Percentiles rank a stretch among this genome's conserved stretches.
Evolutionary conservation across 1,140 invertebrate genomes (phyloP).

Genomic region (Drosophila sturtevanti): DNA sequence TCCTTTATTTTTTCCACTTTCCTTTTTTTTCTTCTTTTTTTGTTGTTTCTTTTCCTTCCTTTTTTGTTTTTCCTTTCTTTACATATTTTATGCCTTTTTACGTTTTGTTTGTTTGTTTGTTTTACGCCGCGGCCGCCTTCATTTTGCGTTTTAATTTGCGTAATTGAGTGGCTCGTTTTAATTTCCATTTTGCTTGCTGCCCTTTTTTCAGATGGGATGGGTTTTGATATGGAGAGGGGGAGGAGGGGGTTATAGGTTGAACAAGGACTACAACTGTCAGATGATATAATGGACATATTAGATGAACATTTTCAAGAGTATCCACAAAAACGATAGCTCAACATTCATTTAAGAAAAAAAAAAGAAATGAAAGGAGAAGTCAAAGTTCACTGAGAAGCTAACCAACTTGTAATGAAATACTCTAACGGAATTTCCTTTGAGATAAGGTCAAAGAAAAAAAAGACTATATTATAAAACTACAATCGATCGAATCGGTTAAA

Average conservation of each 20-base stretch:
- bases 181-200: constrained; percentile 51
- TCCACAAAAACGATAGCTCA: not conserved
- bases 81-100: constrained; percentile 36
- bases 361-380: no score
- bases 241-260: not conserved
- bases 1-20: constrained; percentile 27
- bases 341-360: no score
- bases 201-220: not conserved
- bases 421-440: no score
- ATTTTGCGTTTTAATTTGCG: constrained; percentile 77
- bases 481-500: no score
- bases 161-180: constrained; percentile 80
- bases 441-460: no score
- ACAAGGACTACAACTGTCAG: not conserved
- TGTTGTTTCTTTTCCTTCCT: constrained; percentile 13
- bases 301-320: not conserved
- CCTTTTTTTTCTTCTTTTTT: constrained; percentile 22
- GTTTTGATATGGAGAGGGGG: not conserved
- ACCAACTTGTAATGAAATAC: no score
- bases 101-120: constrained; percentile 40
- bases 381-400: no score
- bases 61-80: constrained; percentile 28
- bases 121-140: constrained; percentile 50
- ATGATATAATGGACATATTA: not conserved
- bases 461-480: no score